Evolutionary conservation across 2,888 invertebrate species (phyloP), one percentile per base, ranked within the genome.

Genomic region (Diarsia dahlii): DNA sequence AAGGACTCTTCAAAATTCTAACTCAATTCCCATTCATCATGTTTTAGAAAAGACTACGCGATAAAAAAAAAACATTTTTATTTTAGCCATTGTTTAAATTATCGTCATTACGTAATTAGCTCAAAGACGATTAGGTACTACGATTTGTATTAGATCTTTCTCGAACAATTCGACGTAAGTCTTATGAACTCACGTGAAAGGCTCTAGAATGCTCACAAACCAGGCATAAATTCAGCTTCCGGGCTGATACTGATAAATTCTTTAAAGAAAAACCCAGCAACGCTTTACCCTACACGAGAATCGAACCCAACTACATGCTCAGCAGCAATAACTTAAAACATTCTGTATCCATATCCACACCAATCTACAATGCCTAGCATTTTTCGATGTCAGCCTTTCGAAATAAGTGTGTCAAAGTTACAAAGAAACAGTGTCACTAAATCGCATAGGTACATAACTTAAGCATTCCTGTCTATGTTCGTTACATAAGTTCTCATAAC

Each of bases 401-500:
- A 52, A 76, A 75, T 34, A 66, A 20, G 8, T 48, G 15, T 62
- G 23, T n/a, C 52, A 48, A 67, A 63, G 28, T 15, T 13, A 9
- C 6, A 28, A 67, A 67, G 1, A 28, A 28, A 39, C 48, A 76
- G 28, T 50, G 20, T 13, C 15, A 68, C 13, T 62, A 58, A 56
- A 56, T 69, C 34, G 54, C 15, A 9, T 39, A 39, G 39, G 39
- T 54, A 64, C 15, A 69, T 54, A 69, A 69, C 74, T 66, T 28
- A 23, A 62, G 8, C 70, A 75, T 70, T 69, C 62, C 71, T n/a
- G 46, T 67, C 58, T 52, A 58, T 69, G 18, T 67, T 39, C 15
- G 54, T 72, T 78, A 75, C 54, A 62, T 81, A 84, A 77, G 73
- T 78, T 69, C 72, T 78, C 79, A 39, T 82, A 69, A 69, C 45